Evolutionary conservation across 2,797 vertebrate genomes (phyloP).

Genomic region (Sylvia borin): DNA sequence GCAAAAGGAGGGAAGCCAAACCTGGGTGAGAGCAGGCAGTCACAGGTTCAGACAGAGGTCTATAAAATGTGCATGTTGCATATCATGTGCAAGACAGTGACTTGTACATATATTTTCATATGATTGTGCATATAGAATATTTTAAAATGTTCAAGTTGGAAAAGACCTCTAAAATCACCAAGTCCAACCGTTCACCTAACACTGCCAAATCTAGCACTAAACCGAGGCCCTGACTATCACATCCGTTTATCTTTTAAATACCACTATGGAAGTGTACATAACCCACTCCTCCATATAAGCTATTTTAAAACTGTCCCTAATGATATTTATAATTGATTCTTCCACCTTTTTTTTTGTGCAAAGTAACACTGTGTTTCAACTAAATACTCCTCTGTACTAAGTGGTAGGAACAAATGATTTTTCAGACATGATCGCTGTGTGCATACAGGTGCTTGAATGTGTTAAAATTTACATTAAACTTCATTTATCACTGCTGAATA

Average conservation of each 20-base stretch:
- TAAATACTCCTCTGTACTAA: neutral
- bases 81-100: neutral
- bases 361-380: neutral
- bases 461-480: neutral
- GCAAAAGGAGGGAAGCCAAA: neutral
- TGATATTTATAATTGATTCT: neutral
- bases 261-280: accelerated
- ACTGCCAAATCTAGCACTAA: neutral
- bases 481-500: neutral
- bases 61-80: neutral
- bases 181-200: neutral
- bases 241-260: neutral
- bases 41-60: neutral
- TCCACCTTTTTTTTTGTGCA: neutral
- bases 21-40: neutral
- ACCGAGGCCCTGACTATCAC: neutral
- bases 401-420: neutral
- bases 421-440: neutral
- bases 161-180: neutral
- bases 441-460: neutral
- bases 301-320: neutral
- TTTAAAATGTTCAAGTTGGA: neutral
- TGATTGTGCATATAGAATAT: no score
- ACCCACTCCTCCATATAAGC: accelerated
- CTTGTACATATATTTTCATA: neutral